Evolutionary conservation across 2,888 invertebrate genomes (phyloP), one percentile per base, ranked within the genome.

Genomic region (Antheraea assamensis): DNA sequence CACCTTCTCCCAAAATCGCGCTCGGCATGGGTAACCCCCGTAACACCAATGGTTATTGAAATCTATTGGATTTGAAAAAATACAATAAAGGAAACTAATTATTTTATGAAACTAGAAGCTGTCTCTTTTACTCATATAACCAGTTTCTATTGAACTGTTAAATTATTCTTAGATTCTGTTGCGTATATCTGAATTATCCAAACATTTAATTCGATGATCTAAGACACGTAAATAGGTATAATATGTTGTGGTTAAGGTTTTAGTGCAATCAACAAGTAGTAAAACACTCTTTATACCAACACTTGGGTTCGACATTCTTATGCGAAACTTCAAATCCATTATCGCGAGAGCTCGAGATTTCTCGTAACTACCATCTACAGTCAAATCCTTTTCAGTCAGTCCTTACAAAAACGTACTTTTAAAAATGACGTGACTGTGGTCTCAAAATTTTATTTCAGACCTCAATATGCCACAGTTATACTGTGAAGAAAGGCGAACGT

Each of bases 381-480:
- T 76, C 77, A 81, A 82, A 78, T 82, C 80, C 80, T 68, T 4
- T n/a, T 13, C 35, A 68, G 68, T 13, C 35, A 68, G 68, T 19
- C 8, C 31, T 35, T 35, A 35, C 30, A 64, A 64, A 17, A 30
- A 17, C 3, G 30, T 30, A 64, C 13, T 17, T 17, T n/a, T 24
- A 27, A 70, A 70, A 72, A 72, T 31, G n/a, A 77, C 70, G 75
- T 35, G 68, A 8, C 35, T 61, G 76, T 78, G 81, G 81, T 78
- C 81, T 82, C 80, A 78, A 81, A 82, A 83, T 83, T 83, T 80
- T 73, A 79, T 79, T 76, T 81, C 77, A 79, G 78, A 81, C 79
- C 77, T 79, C 74, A 74, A 58, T 10, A 10, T n/a, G 31, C 73
- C 81, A 85, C 86, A 88, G 87, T 87, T 78, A 78, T 66, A 88